phyloP scores from a whole-genome alignment of 2,113 vertebrate genomes.

The Pterocles burchelli region DNA sequence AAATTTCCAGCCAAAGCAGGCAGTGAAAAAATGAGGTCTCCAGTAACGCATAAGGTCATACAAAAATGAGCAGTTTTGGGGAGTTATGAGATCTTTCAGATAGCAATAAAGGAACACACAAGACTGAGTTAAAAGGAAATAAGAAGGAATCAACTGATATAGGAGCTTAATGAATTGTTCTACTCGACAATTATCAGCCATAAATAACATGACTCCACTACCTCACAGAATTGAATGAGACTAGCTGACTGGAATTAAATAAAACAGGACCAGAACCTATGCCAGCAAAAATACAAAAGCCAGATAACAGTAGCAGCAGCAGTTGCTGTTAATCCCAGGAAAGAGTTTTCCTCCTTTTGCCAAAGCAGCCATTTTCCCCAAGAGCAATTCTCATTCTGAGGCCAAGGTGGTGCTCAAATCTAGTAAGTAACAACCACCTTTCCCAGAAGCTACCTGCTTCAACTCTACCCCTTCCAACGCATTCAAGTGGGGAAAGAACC shows the following conservation, averaged over 20 bases:
- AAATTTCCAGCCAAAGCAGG: not conserved
- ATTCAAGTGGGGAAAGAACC: not conserved
- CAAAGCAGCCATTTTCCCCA: conserved; percentile 1
- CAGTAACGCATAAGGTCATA: not conserved
- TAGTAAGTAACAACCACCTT: not conserved
- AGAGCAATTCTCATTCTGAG: conserved; percentile 21
- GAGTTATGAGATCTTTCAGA: not conserved
- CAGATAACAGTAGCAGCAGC: conserved; percentile 12
- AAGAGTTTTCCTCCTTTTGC: not conserved
- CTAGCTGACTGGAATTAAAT: not conserved
- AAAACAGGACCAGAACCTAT: not conserved
- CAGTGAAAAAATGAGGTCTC: not conserved
- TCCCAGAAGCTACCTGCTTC: not conserved
- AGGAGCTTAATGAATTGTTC: not conserved
- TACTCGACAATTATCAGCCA: not conserved
- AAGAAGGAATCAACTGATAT: not conserved
- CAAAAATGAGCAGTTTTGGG: not conserved
- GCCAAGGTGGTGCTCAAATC: conserved; percentile 59
- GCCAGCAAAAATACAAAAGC: conserved; percentile 25
- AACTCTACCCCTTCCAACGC: not conserved
- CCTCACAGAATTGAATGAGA: not conserved
- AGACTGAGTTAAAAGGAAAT: not conserved
- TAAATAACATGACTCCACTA: not conserved
- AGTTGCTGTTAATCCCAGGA: not conserved
- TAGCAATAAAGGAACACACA: not conserved